A percentile compares a stretch with the other conserved stretches of the same genome.
These are phyloP conservation scores for Dione vanillae DNA, from an alignment of 2,888 invertebrate genomes.

Conservation along the genomic window DNA sequence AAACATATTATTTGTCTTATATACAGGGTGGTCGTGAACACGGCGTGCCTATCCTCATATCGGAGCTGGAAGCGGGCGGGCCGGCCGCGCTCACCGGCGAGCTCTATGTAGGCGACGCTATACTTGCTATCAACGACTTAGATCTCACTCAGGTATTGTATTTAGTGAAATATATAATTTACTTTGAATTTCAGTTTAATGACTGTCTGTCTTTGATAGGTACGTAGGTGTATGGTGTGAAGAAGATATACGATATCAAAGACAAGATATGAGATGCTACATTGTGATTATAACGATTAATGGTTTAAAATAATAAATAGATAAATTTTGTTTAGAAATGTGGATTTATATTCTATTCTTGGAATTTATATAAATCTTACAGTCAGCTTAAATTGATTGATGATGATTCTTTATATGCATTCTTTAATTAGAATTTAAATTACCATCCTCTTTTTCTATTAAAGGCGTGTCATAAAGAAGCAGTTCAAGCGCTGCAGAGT, in stretches of 20 bases:
- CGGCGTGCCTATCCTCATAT: slow-evolving; percentile 93
- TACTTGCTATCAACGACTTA: slow-evolving; percentile 90
- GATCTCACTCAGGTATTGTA: slow-evolving; percentile 87
- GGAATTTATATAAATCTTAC: no score
- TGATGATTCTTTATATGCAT: no score
- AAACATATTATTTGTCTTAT: not conserved
- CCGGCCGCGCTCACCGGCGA: slow-evolving; percentile 90
- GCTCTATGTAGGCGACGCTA: slow-evolving; percentile 93
- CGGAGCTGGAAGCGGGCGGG: slow-evolving; percentile 91
- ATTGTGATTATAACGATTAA: not conserved
- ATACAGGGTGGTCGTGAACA: slow-evolving; percentile 92
- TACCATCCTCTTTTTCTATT: not conserved
- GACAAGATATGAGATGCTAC: not conserved
- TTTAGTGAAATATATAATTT: not conserved
- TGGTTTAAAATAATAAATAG: not conserved
- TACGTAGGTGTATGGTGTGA: no score
- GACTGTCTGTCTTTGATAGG: not conserved
- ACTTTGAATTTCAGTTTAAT: not conserved
- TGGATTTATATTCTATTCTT: no score
- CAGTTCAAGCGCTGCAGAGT: slow-evolving; percentile 90
- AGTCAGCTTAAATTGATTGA: no score
- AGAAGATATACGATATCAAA: no score
- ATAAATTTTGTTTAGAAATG: no score
- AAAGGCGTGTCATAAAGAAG: slow-evolving; percentile 90
- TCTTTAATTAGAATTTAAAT: not conserved